Evolutionary conservation across 2,888 invertebrate species (phyloP).

Genomic region (Agrochola macilenta): DNA sequence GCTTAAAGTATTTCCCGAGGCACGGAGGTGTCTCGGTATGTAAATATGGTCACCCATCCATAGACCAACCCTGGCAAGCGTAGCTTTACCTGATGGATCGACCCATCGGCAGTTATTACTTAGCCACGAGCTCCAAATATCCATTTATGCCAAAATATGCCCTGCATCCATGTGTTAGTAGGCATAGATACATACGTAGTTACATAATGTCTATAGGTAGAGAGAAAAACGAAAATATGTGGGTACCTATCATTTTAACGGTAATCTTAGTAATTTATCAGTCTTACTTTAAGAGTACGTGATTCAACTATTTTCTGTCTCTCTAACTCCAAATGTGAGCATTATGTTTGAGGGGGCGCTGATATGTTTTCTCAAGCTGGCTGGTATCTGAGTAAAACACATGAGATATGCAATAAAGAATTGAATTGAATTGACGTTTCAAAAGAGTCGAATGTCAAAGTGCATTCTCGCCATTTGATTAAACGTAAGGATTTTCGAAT

Average conservation of each 20-base stretch:
- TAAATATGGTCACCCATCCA: too few species aligned
- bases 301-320: conserved; percentile 53
- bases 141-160: background rate
- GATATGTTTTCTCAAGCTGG: background rate
- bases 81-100: too few species aligned
- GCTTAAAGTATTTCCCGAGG: too few species aligned
- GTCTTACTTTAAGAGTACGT: conserved; percentile 60
- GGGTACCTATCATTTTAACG: conserved; percentile 52
- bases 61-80: too few species aligned
- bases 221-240: conserved; percentile 45
- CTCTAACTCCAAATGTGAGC: conserved; percentile 6
- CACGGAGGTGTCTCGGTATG: too few species aligned
- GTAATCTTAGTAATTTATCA: conserved; percentile 67
- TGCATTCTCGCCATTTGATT: background rate
- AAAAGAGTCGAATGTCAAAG: background rate
- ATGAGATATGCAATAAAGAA: too few species aligned
- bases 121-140: too few species aligned
- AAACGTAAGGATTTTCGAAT: background rate
- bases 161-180: too few species aligned
- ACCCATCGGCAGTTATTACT: too few species aligned
- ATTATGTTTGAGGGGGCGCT: background rate
- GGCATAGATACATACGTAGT: background rate
- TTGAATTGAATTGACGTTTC: too few species aligned
- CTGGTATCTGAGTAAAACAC: background rate
- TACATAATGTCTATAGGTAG: background rate